Conservation (phyloP, 2,113 vertebrate genomes). For the Telmatochromis bifrenatus region DNA sequence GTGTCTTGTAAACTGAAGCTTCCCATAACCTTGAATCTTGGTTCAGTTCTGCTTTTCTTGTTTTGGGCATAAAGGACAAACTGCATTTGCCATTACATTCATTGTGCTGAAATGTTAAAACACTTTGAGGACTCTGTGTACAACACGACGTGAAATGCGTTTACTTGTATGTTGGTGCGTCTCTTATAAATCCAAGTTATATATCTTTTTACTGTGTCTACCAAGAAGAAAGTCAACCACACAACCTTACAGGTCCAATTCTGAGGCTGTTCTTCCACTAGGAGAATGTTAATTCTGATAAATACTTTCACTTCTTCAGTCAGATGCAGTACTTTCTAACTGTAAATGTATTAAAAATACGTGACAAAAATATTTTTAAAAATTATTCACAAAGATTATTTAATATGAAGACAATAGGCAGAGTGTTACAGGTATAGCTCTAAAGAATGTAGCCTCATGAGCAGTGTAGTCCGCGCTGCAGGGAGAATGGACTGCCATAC, state of each 20-base stretch:
- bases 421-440: background rate
- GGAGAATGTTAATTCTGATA: background rate
- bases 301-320: background rate
- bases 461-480: fast-evolving
- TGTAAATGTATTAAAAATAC: background rate
- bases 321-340: background rate
- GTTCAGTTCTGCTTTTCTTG: background rate
- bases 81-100: background rate
- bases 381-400: background rate
- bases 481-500: background rate
- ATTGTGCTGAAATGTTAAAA: background rate
- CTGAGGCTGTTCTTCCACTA: background rate
- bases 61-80: background rate
- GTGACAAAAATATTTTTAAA: background rate
- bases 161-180: background rate
- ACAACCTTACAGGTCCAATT: background rate
- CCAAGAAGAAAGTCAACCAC: background rate
- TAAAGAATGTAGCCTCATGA: background rate
- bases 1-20: background rate
- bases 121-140: background rate
- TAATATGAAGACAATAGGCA: background rate
- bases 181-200: background rate
- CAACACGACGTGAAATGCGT: fast-evolving
- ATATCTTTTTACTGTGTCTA: background rate
- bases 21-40: background rate